A percentile compares a stretch with the other conserved stretches of the same genome.
Evolutionary conservation across 2,113 vertebrate species (phyloP).

Genomic region (Oxyruncus cristatus): DNA sequence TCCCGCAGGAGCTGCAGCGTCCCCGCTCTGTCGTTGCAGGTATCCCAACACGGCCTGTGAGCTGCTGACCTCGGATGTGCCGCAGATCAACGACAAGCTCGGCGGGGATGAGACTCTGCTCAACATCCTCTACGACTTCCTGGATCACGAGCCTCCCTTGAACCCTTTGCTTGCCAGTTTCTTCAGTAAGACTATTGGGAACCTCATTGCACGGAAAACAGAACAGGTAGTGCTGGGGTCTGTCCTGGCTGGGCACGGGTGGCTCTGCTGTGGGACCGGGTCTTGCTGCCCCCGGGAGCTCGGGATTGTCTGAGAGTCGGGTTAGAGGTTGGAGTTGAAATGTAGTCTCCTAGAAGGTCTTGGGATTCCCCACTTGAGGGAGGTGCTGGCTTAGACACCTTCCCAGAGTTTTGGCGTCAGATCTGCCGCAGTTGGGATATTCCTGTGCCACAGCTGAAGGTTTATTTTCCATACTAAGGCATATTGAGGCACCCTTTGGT

Average conservation of each 20-base stretch:
- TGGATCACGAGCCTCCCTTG: slow-evolving; percentile 89
- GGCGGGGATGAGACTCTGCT: slow-evolving; percentile 88
- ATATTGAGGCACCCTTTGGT: neutral
- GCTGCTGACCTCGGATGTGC: slow-evolving; percentile 93
- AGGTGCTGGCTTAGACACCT: accelerated
- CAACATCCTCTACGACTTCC: slow-evolving; percentile 87
- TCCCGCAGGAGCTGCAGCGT: neutral
- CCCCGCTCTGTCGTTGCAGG: slow-evolving; percentile 57
- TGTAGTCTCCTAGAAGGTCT: neutral
- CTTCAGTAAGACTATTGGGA: slow-evolving; percentile 97
- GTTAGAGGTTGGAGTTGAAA: accelerated
- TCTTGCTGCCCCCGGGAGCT: accelerated
- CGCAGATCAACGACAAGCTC: slow-evolving; percentile 91
- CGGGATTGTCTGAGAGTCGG: accelerated
- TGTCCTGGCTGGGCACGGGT: neutral
- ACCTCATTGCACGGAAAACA: slow-evolving; percentile 92
- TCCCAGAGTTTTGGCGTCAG: neutral
- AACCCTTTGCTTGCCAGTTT: slow-evolving; percentile 97
- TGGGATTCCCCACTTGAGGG: accelerated
- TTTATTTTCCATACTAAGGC: accelerated
- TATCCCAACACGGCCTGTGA: slow-evolving; percentile 95
- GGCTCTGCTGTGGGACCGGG: neutral
- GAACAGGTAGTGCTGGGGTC: slow-evolving; percentile 81
- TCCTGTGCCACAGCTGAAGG: neutral
- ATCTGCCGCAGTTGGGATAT: neutral